Evolutionary conservation across 1,140 invertebrate species (phyloP), one percentile per base, ranked within the genome.

Genomic region (Magallana gigas): DNA sequence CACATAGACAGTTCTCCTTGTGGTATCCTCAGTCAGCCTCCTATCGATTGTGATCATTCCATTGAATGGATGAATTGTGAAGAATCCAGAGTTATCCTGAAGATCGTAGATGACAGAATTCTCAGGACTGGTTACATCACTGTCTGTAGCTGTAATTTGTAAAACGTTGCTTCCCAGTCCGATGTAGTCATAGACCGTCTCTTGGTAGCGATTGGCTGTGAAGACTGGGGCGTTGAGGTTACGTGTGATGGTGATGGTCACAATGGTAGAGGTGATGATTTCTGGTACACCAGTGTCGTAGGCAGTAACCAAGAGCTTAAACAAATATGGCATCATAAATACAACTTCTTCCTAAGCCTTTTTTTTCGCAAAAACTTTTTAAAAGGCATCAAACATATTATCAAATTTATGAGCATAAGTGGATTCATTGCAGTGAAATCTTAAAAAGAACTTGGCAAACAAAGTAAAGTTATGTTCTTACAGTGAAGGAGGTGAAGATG

Each of bases 101-200:
- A 91, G 23, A 8, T 68, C 58, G 80, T 89, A 92, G 12, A 87
- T 68, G 29, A 84, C 57, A 23, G 56, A 58, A 58, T 48, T 83
- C 62, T 83, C 68, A 3, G 48, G 82, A 92, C 91, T 90, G 87
- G 90, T 90, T 88, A 90, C 76, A 97, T 96, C 94, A 96, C 97
- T 90, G 83, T 93, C 92, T 58, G 89, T 90, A 29, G 92, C 92
- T 4, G 87, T 59, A 8, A 92, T 89, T 48, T 76, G 84, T 11
- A 91, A 59, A n/a, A 93, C 59, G 12, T 62, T 84, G 16, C 71
- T 86, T 16, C 89, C 88, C 8, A 91, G 16, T 59, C 81, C 12
- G 6, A 86, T 59, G 36, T 91, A 92, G 84, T 93, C 92, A 18
- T 88, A 87, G 12, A 93, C 89, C 1, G 84, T 89, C 8, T 86